Conservation (phyloP, 2,113 vertebrate genomes). For the Bufo bufo region DNA sequence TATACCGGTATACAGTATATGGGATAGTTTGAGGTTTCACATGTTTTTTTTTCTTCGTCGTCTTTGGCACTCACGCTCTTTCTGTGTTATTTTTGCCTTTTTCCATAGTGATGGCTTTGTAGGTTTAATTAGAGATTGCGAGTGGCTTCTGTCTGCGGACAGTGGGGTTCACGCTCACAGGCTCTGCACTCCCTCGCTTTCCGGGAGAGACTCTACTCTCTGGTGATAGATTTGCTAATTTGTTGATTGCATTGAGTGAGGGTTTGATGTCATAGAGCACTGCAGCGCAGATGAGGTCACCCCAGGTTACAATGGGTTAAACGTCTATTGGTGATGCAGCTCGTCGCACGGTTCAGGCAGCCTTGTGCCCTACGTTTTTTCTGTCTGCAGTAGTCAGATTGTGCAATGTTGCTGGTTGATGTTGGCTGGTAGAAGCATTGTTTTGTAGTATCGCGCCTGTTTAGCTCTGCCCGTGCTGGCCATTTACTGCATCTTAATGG, state of each 20-base stretch:
- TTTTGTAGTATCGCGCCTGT: background rate
- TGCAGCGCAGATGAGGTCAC: background rate
- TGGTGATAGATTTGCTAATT: background rate
- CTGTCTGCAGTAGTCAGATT: background rate
- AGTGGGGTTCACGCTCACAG: background rate
- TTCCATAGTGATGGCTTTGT: background rate
- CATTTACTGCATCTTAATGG: background rate
- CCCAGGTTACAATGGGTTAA: background rate
- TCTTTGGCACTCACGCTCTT: background rate
- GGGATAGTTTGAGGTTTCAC: background rate
- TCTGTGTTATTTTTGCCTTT: conserved; percentile 14
- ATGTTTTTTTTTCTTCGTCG: background rate
- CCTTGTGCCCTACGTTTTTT: too few relatives aligned
- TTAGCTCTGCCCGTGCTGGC: background rate
- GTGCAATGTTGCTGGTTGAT: background rate
- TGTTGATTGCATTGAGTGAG: background rate
- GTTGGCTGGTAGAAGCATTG: background rate
- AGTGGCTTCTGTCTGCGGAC: conserved; percentile 11
- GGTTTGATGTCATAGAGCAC: background rate
- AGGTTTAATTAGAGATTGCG: conserved; percentile 40
- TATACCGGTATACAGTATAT: background rate
- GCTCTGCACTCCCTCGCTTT: background rate
- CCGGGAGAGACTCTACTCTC: background rate
- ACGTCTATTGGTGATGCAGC: background rate
- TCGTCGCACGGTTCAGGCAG: background rate